These are phyloP conservation scores for Xerus rutilus DNA, from an alignment of 2,797 vertebrate species.

Conservation along the genomic window DNA sequence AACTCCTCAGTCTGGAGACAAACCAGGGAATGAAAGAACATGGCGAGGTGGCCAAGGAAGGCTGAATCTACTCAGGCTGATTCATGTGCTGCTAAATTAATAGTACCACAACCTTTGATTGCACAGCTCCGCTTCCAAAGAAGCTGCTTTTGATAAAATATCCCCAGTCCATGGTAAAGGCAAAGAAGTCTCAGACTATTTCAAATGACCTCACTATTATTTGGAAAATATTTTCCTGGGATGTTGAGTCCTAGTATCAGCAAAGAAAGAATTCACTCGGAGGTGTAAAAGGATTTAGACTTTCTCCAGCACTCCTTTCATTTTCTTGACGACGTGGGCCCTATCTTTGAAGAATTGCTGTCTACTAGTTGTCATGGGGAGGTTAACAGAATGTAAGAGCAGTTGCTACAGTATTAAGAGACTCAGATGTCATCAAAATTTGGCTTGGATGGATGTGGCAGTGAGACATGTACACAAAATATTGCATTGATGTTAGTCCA, in stretches of 20 bases:
- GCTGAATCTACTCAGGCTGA: background rate
- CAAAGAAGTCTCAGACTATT: background rate
- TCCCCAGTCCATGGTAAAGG: background rate
- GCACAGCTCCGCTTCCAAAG: background rate
- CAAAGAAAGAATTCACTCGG: background rate
- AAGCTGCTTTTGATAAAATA: background rate
- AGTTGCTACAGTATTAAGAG: background rate
- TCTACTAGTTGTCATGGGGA: background rate
- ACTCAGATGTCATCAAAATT: background rate
- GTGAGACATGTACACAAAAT: background rate
- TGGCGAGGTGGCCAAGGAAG: background rate
- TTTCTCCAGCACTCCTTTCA: background rate
- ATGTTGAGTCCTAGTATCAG: background rate
- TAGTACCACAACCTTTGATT: background rate
- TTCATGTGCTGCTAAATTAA: background rate
- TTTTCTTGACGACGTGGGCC: background rate
- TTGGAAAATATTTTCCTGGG: slow-evolving; percentile 41
- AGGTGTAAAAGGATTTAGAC: background rate
- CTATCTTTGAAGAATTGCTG: background rate
- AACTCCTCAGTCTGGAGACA: background rate
- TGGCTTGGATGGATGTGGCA: background rate
- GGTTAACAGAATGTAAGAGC: background rate
- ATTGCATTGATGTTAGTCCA: background rate
- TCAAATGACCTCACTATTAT: background rate
- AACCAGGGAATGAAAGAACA: background rate